Base-by-base conservation (phyloP, 1,140 invertebrate species). In the Drosophila sp. region DNA sequence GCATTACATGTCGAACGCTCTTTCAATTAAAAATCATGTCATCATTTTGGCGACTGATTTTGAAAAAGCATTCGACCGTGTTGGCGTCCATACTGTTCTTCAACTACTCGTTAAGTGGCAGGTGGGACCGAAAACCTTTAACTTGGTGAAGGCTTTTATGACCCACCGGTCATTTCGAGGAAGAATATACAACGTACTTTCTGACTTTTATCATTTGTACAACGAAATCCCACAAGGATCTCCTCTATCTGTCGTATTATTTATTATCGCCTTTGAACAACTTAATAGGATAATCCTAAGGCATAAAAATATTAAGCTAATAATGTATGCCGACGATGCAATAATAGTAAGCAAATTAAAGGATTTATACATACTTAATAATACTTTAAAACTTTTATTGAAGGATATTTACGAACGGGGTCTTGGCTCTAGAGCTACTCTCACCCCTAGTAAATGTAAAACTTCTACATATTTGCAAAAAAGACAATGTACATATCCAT, bases 111-210 rank as follows among this genome's bases (percentile, higher is more conserved):
- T 21, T 7, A 6, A 7, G 1, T 59, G 57, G 57, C 8, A 7
- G 16, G 11, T 48, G 32, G 43, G 43, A 34, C 41, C 41, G 14
- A 48, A 59, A 29, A 46, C 25, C 43, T 48, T 59, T 43, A 36
- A 46, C 27, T 9, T 59, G 8, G 13, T 29, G 27, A 61, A 61
- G 43, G 57, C 57, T 38, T 61, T 36, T n/a, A 48, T 48, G 43
- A 59, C 21, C 41, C 14, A 46, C 6, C 56, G 29, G 7, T 27
- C 29, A 5, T 21, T 45, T 9, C 7, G 16, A 21, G 43, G 7
- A 6, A 21, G 14, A 45, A 8, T 45, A 8, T 21, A 45, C 11
- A 45, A 45, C 1, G 11, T 2, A 4, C 5, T 45, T 3, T 21
- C 29, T 32, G 8, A 3, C 8, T 45, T 18, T 9, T 21, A 45